phyloP scores from a whole-genome alignment of 2,113 vertebrate species.

The Fregata magnificens region DNA sequence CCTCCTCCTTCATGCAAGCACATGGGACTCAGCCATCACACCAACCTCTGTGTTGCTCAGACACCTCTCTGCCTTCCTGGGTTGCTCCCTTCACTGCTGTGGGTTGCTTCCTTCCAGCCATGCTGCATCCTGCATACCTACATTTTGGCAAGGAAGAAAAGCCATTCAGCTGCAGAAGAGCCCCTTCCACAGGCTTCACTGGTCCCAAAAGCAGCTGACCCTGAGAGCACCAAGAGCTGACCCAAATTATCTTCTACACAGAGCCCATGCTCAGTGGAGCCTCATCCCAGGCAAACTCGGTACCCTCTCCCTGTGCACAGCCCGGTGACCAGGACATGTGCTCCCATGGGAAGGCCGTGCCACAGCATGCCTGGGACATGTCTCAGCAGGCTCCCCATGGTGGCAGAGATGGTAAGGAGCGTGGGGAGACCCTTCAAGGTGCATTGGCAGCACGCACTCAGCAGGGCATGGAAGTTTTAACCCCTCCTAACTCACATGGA shows the following conservation, averaged over 20 bases:
- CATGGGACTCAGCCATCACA: neutral
- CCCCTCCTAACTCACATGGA: neutral
- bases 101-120: neutral
- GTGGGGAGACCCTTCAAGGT: neutral
- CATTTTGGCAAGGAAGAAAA: neutral
- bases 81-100: neutral
- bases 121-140: neutral
- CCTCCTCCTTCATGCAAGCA: neutral
- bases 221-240: neutral
- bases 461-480: neutral
- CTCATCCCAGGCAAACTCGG: neutral
- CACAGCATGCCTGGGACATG: neutral
- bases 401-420: neutral
- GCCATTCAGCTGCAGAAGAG: neutral
- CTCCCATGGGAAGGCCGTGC: neutral
- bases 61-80: neutral
- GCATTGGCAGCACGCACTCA: neutral
- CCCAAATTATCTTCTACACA: neutral
- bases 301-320: neutral
- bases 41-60: neutral
- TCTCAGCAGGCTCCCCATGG: neutral
- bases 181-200: neutral
- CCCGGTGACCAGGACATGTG: accelerated
- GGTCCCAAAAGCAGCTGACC: neutral
- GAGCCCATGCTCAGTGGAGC: neutral